Conservation (phyloP, 2,888 invertebrate genomes). For the Andrena chrysosceles region DNA sequence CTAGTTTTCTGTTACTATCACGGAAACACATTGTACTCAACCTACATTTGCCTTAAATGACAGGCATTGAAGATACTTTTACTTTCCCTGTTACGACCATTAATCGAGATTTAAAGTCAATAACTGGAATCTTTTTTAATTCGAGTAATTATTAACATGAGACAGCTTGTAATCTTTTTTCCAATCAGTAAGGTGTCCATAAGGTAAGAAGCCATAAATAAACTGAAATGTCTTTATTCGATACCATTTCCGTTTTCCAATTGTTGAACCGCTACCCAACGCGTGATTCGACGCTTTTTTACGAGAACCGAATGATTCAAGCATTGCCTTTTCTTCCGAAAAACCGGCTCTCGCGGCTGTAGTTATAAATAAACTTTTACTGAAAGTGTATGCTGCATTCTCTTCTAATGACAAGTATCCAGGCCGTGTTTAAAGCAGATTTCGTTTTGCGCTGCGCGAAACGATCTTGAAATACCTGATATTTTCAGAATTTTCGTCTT, state of each 20-base stretch:
- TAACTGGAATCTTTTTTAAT: too few relatives aligned
- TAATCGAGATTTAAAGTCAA: too few relatives aligned
- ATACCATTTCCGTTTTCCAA: neutral
- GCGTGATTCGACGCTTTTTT: constrained; percentile 32
- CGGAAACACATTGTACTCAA: neutral
- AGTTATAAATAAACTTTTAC: constrained; percentile 40
- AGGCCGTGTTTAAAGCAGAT: neutral
- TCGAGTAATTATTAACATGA: too few relatives aligned
- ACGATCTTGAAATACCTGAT: neutral
- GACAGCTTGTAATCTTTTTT: too few relatives aligned
- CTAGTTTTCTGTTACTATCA: neutral
- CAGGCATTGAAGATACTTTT: neutral
- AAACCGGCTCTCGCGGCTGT: constrained; percentile 32
- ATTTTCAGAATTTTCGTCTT: neutral
- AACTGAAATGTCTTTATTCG: neutral
- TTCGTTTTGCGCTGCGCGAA: neutral
- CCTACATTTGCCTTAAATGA: neutral
- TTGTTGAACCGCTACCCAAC: neutral
- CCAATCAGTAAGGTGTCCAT: neutral
- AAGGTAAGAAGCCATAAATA: neutral
- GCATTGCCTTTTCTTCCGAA: constrained; percentile 22
- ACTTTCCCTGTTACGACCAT: neutral
- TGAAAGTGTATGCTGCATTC: constrained; percentile 27
- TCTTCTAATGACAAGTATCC: constrained; percentile 2
- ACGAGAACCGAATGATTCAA: constrained; percentile 25